Conservation (phyloP, 2,888 invertebrate genomes). For the Mactromeris polynyma region DNA sequence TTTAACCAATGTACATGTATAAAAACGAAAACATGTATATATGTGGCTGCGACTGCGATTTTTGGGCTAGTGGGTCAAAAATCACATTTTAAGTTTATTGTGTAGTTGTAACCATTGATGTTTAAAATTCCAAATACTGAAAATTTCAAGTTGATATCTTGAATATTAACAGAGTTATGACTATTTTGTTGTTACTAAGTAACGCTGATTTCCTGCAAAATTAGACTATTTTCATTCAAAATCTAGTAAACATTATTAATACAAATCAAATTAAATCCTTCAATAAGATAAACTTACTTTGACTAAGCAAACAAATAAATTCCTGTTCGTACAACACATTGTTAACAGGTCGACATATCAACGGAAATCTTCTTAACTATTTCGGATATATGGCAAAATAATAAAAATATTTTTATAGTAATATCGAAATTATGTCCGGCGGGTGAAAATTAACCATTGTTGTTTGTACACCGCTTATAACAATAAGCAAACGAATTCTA, state of each 20-base stretch:
- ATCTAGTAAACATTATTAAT: not conserved
- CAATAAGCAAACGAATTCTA: not conserved
- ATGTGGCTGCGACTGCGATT: too few relatives aligned
- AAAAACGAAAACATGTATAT: not conserved
- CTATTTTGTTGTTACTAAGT: too few relatives aligned
- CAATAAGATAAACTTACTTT: not conserved
- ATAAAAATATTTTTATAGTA: not conserved
- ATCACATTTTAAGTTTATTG: too few relatives aligned
- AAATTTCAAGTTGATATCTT: too few relatives aligned
- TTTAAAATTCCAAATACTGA: too few relatives aligned
- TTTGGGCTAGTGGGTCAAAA: too few relatives aligned
- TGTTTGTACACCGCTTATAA: not conserved
- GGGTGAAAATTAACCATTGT: not conserved
- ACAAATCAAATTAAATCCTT: not conserved
- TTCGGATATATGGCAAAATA: not conserved
- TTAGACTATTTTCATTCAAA: too few relatives aligned
- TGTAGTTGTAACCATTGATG: too few relatives aligned
- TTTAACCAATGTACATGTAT: not conserved
- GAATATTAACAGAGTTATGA: too few relatives aligned
- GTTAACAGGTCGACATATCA: not conserved
- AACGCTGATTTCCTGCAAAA: too few relatives aligned
- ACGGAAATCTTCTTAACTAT: not conserved
- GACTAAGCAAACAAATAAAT: not conserved
- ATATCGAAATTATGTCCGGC: not conserved
- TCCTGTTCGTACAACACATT: not conserved